Evolutionary conservation across 2,113 vertebrate genomes (phyloP), one percentile per base, ranked within the genome.

Genomic region (Saguinus midas): DNA sequence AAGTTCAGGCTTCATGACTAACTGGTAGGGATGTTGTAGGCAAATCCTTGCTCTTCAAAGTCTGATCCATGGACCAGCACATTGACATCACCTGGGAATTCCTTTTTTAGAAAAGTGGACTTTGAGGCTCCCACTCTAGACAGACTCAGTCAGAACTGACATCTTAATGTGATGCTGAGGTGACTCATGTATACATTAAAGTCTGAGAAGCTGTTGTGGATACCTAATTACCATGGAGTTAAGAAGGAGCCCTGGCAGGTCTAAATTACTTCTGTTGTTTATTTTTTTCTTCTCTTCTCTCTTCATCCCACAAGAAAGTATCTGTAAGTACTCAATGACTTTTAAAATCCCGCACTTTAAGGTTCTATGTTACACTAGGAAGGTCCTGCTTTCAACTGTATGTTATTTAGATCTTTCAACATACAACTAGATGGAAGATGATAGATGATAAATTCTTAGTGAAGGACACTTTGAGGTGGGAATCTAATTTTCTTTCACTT

Each of bases 401-500:
- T 85, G 18, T 73, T 75, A 72, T 90, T 70, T 76, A 73, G 43
- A 50, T 55, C 73, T 84, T 90, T 86, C 25, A 48, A 21, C 64
- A 45, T 40, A 37, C 52, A 43, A 45, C 32, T 78, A 45, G 3
- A 40, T 35, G 3, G 43, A 94, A 91, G 35, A 55, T 68, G 25
- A 37, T 43, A 43, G 73, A 73, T 32, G 9, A 6, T 43, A 82
- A 84, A 52, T 83, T 82, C 27, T 81, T 88, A 84, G 35, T 55
- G 48, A 85, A 58, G 29, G 37, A 83, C 32, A 57, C 27, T 91
- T 82, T 48, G 17, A 6, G 13, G 55, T 92, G 27, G 2, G 14
- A 90, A 72, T 75, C 79, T 92, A 61, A 61, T 80, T 72, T 96
- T 79, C 66, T 79, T 93, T 91, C 13, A 32, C 3, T 87, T 91